Conservation (phyloP, 1,140 invertebrate species). For the Pseudomyrmex flavicornis region DNA sequence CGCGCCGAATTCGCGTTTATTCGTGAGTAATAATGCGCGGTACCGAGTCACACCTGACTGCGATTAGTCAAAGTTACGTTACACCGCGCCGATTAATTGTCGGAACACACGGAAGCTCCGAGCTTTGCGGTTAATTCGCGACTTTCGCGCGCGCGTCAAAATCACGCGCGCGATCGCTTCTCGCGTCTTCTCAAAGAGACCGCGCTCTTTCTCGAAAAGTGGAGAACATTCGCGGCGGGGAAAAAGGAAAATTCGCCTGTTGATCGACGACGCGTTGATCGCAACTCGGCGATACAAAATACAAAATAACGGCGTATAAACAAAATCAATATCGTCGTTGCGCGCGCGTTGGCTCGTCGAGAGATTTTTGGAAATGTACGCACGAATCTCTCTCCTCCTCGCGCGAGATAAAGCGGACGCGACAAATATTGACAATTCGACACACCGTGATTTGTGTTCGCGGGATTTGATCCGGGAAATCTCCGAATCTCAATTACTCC, state of each 20-base stretch:
- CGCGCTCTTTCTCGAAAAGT: neutral
- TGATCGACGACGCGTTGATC: neutral
- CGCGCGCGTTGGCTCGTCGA: neutral
- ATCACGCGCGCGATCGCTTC: neutral
- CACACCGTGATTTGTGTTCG: conserved; percentile 16
- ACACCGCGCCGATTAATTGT: conserved; percentile 42
- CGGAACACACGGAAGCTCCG: neutral
- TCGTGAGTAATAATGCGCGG: conserved; percentile 47
- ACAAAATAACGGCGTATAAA: conserved; percentile 9
- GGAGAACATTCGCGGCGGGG: neutral
- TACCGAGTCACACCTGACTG: conserved; percentile 45
- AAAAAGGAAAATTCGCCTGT: neutral
- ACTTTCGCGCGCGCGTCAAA: neutral
- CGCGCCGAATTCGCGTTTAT: conserved; percentile 30
- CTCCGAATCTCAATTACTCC: conserved; percentile 56
- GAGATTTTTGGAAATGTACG: conserved; percentile 13
- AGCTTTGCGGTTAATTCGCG: conserved; percentile 37
- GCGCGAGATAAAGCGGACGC: conserved; percentile 2
- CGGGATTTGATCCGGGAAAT: conserved; percentile 21
- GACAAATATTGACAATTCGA: conserved; percentile 46
- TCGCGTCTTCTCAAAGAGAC: neutral
- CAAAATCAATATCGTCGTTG: conserved; percentile 19
- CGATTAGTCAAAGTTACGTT: conserved; percentile 30
- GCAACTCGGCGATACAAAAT: neutral
- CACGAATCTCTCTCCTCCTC: neutral